phyloP scores from a whole-genome alignment of 2,113 vertebrate species.

The Trogon surrucura region DNA sequence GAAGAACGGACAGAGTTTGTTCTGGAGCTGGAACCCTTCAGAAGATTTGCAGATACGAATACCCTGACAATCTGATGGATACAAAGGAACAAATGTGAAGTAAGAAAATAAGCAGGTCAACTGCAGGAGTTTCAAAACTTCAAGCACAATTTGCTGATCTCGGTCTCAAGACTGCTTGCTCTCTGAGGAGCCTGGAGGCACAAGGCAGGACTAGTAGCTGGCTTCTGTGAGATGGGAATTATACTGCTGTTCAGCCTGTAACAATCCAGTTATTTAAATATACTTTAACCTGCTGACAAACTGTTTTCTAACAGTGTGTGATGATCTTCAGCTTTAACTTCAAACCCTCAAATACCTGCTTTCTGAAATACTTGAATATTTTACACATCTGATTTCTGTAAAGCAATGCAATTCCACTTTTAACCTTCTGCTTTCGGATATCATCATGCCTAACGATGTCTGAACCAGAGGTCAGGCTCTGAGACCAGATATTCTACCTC shows the following conservation, averaged over 20 bases:
- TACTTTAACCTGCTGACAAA: neutral
- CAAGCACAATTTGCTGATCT: neutral
- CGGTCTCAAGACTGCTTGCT: neutral
- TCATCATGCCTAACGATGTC: neutral
- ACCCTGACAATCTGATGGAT: neutral
- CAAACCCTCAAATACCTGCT: neutral
- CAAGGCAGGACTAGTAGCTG: neutral
- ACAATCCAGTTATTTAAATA: neutral
- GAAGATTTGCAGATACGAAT: neutral
- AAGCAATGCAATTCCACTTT: neutral
- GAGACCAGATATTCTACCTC: conserved; percentile 21
- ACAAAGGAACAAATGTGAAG: neutral
- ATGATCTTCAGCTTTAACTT: neutral
- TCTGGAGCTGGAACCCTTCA: neutral
- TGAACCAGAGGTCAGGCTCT: conserved; percentile 5
- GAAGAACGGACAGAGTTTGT: neutral
- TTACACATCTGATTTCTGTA: neutral
- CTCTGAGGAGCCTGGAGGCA: neutral
- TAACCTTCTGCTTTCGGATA: neutral
- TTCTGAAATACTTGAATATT: neutral
- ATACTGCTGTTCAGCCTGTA: neutral
- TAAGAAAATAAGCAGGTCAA: conserved; percentile 3
- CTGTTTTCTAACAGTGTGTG: neutral
- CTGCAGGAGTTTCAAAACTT: neutral
- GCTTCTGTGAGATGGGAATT: neutral